Base-by-base conservation (phyloP, 2,113 vertebrate genomes). In the Nymphicus hollandicus region DNA sequence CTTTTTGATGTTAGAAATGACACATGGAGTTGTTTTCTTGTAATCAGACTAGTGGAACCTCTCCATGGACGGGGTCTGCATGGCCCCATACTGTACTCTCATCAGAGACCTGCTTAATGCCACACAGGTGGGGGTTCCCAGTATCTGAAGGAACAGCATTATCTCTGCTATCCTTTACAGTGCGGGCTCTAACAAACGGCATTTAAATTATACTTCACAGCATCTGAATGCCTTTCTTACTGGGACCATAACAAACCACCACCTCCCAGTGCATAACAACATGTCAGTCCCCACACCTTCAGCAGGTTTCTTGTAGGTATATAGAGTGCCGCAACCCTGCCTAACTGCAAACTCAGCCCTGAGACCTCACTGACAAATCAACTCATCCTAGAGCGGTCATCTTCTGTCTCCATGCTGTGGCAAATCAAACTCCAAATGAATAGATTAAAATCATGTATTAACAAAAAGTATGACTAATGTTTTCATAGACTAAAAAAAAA, bases 361-460 rank as follows among this genome's bases (percentile, higher is more conserved):
- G 17, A 86, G 11, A 81, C 17, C 65, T 64, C 50, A n/a, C 28
- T 60, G 37, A 19, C 27, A 55, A 43, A 47, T 9, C 27, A 23
- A 0, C 17, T 53, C 28, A 35, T 81, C n/a, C 17, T 56, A 20
- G 13, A 71, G 15, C 64, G 5, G 2, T 20, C 22, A 0, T 43
- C 77, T 73, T 52, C 72, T 52, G 25, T 23, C 31, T 55, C 60
- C 37, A 50, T 1, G 2, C 66, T 69, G 17, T 17, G 10, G 73
- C 61, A 71, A 78, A 94, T 20, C 46, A 84, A 92, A 66, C 20
- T 77, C 61, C n/a, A 83, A 88, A 92, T 25, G 63, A 71, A 83
- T 8, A 92, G 71, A 70, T n/a, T 60, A 86, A 90, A 91, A 76
- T 70, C 69, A 94, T 14, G 1, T 17, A 29, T 71, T 69, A 44